Percentiles rank a stretch among this genome's conserved stretches.
These are phyloP conservation scores for Pipistrellus pipistrellus DNA, from an alignment of 2,797 vertebrate species.

Conservation along the genomic window DNA sequence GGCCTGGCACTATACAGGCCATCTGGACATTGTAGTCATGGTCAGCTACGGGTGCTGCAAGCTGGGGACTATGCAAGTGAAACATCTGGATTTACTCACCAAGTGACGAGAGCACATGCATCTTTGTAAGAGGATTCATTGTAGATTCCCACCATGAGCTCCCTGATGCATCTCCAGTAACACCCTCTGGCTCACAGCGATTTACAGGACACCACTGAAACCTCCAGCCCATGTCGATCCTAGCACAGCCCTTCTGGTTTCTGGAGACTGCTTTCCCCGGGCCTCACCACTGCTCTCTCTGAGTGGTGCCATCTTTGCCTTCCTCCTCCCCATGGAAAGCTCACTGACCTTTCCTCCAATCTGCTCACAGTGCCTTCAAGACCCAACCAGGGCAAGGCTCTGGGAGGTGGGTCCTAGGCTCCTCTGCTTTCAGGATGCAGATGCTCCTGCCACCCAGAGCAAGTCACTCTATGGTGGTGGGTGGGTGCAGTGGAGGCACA, in stretches of 20 bases:
- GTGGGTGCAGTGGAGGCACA: not conserved
- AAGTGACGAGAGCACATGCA: not conserved
- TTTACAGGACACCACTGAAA: not conserved
- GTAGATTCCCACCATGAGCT: not conserved
- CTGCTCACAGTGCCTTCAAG: not conserved
- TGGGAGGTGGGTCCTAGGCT: not conserved
- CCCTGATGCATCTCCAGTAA: not conserved
- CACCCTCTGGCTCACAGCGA: fast-evolving
- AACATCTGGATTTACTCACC: not conserved
- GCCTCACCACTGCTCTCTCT: too few species aligned
- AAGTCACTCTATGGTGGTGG: not conserved
- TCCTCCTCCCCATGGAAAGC: not conserved
- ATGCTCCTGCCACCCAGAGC: fast-evolving
- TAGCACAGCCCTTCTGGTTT: not conserved
- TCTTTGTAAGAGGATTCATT: not conserved
- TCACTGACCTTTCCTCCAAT: not conserved
- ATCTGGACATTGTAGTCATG: not conserved
- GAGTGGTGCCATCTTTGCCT: fast-evolving
- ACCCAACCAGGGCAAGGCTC: not conserved
- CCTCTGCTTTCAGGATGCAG: not conserved
- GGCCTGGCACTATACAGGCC: not conserved
- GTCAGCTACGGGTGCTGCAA: not conserved
- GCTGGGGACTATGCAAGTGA: not conserved
- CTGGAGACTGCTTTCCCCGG: fast-evolving
- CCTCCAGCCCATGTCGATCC: not conserved